A percentile compares a stretch with the other conserved stretches of the same genome.
Conservation (phyloP, 2,888 invertebrate genomes). For the Chorisops tibialis region DNA sequence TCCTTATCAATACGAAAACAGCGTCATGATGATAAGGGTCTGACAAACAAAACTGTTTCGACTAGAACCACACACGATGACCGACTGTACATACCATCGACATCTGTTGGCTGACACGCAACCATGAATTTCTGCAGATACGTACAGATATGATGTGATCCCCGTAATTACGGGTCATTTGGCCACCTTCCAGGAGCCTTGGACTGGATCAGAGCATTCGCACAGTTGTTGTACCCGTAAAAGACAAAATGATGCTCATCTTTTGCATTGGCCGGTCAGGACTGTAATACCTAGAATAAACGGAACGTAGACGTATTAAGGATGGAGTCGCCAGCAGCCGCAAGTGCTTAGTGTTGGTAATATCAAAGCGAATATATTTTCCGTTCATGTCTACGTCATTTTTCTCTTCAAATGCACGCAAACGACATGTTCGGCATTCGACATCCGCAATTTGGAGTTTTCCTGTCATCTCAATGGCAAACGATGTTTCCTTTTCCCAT, state of each 20-base stretch:
- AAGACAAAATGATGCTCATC: neutral
- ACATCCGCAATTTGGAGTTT: slow-evolving; percentile 31
- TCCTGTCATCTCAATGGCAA: slow-evolving; percentile 24
- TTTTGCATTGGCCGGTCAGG: neutral
- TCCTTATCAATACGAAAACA: too few species aligned
- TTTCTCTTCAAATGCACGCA: slow-evolving; percentile 25
- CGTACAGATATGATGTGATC: slow-evolving; percentile 10
- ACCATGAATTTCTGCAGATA: slow-evolving; percentile 17
- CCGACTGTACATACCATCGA: slow-evolving; percentile 6
- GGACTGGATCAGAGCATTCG: slow-evolving; percentile 23
- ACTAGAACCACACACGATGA: slow-evolving; percentile 15
- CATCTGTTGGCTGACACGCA: slow-evolving; percentile 22
- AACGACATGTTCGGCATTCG: slow-evolving; percentile 19
- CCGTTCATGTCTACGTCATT: slow-evolving; percentile 27
- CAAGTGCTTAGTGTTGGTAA: neutral
- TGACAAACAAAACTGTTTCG: neutral
- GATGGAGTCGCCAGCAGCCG: neutral
- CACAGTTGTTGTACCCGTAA: neutral
- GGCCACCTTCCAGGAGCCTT: slow-evolving; percentile 29
- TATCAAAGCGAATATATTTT: slow-evolving; percentile 16
- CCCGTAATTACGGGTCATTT: slow-evolving; percentile 29
- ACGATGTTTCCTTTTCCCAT: slow-evolving; percentile 19
- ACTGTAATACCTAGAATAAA: neutral
- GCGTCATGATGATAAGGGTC: too few species aligned
- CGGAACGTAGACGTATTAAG: neutral